phyloP scores from a whole-genome alignment of 2,797 vertebrate genomes.

The Loriculus beryllinus region DNA sequence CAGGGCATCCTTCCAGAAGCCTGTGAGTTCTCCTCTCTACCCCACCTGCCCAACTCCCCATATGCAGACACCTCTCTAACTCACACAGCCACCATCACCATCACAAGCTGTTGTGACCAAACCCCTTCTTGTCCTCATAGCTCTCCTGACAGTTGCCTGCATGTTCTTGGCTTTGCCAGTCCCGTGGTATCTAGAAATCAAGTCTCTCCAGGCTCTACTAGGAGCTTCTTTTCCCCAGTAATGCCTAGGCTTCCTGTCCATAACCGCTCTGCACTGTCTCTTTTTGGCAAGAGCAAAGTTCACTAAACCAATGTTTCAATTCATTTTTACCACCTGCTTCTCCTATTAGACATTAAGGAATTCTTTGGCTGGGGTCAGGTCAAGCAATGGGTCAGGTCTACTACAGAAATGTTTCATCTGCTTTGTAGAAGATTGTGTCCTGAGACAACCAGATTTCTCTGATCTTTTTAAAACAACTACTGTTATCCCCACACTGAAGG shows the following conservation, averaged over 20 bases:
- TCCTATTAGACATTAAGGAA: background rate
- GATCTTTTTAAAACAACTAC: background rate
- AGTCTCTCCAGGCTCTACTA: background rate
- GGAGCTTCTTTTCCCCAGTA: background rate
- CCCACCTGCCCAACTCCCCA: background rate
- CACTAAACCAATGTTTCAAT: background rate
- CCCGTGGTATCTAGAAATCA: rapidly evolving
- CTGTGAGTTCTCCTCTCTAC: background rate
- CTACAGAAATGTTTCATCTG: background rate
- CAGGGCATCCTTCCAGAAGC: background rate
- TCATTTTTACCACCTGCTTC: background rate
- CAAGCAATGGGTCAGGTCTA: background rate
- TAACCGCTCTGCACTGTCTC: background rate
- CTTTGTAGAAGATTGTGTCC: background rate
- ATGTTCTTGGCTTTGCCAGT: background rate
- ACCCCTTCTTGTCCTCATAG: background rate
- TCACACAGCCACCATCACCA: background rate
- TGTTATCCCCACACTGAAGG: background rate
- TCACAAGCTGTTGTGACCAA: background rate
- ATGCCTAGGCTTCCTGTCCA: background rate
- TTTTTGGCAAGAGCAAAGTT: background rate
- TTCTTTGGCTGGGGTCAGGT: background rate
- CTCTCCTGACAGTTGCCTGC: background rate
- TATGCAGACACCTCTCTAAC: background rate
- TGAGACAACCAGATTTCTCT: background rate